A percentile compares a stretch with the other conserved stretches of the same genome.
These are phyloP conservation scores for Sipha flava DNA, from an alignment of 1,140 invertebrate genomes.

Conservation along the genomic window DNA sequence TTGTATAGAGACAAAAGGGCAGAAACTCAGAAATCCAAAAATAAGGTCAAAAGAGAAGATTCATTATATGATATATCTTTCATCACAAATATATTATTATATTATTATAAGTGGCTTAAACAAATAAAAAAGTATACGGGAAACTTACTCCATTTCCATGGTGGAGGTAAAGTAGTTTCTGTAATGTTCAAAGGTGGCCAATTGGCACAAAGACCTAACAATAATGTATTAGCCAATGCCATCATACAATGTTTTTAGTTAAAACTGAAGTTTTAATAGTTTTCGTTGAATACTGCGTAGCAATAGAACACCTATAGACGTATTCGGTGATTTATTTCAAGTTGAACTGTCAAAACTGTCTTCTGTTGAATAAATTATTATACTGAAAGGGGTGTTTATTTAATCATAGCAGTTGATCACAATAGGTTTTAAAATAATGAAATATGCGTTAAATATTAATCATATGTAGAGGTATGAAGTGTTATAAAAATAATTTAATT, in stretches of 20 bases:
- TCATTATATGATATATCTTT: too few species aligned
- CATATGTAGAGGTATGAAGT: neutral
- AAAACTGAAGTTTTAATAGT: too few species aligned
- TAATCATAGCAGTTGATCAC: neutral
- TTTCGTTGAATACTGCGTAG: too few species aligned
- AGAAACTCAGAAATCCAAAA: too few species aligned
- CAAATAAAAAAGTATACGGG: neutral
- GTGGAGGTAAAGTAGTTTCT: constrained; percentile 9
- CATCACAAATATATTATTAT: too few species aligned
- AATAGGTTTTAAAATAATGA: constrained; percentile 6
- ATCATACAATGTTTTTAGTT: neutral
- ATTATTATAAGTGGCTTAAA: too few species aligned
- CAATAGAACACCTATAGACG: too few species aligned
- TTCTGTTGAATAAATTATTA: neutral
- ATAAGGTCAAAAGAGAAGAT: too few species aligned
- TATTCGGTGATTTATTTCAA: constrained; percentile 14
- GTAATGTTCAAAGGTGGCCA: constrained; percentile 32
- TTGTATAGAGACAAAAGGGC: too few species aligned
- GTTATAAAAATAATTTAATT: neutral
- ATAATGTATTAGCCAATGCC: constrained; percentile 30
- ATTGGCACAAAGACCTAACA: constrained; percentile 34
- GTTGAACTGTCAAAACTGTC: neutral
- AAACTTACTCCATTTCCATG: constrained; percentile 35
- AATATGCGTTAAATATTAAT: neutral
- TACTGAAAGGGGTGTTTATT: neutral